Evolutionary conservation across 2,888 invertebrate species (phyloP).

Genomic region (Protodeltote pygarga): DNA sequence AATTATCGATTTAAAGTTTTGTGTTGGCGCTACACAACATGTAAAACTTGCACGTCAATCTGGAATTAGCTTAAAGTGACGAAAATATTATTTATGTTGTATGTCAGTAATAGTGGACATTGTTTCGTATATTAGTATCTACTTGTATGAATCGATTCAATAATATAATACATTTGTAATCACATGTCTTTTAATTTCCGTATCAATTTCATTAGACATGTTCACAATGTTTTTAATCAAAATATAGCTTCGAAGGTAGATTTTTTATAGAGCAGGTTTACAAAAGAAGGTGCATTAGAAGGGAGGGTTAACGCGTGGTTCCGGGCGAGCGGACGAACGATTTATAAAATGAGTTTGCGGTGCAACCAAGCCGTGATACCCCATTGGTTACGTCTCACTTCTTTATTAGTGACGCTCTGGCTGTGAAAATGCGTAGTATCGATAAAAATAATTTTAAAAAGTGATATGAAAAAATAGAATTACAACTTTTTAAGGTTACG

Average conservation of each 20-base stretch:
- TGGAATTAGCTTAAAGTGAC: too few relatives aligned
- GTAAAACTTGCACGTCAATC: too few relatives aligned
- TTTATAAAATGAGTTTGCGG: conserved; percentile 87
- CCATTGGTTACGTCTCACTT: conserved; percentile 87
- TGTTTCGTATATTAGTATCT: too few relatives aligned
- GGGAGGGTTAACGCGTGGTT: conserved; percentile 82
- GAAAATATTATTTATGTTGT: too few relatives aligned
- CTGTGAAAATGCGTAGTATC: conserved; percentile 28
- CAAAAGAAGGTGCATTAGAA: conserved; percentile 68
- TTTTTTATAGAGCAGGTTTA: conserved; percentile 55
- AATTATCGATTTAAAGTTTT: too few relatives aligned
- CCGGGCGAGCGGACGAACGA: conserved; percentile 81
- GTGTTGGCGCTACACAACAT: too few relatives aligned
- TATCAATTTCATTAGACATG: background rate
- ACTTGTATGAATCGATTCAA: too few relatives aligned
- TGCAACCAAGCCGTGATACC: conserved; percentile 85
- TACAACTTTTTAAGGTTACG: too few relatives aligned
- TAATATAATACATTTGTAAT: too few relatives aligned
- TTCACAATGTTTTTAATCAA: conserved; percentile 12
- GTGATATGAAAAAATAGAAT: too few relatives aligned
- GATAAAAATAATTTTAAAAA: conserved; percentile 35
- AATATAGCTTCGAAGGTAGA: conserved; percentile 20
- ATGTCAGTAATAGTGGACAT: too few relatives aligned
- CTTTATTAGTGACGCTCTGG: conserved; percentile 67
- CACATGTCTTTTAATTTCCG: too few relatives aligned